Base-by-base conservation (phyloP, 1,140 invertebrate genomes). In the Gryllus bimaculatus region DNA sequence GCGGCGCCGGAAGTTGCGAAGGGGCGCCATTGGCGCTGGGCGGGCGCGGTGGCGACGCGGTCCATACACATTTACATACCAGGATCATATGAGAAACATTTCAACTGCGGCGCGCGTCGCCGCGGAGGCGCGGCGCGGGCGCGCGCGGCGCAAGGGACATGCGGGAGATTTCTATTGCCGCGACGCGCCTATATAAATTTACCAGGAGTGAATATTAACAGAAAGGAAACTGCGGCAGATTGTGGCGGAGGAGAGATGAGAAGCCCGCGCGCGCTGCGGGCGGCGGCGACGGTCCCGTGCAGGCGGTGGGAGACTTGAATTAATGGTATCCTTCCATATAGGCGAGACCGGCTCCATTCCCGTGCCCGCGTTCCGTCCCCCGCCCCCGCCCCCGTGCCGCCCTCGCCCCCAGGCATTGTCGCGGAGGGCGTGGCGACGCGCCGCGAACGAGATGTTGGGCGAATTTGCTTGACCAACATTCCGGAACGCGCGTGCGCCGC, bases 41-140 rank as follows among this genome's bases (percentile, higher is more conserved):
- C 10, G 54, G 54, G 54, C 10, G 10, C n/a, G 54, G 54, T 2
- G 54, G 54, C 10, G 54, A 66, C 18, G 54, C 54, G 54, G 54
- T 66, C 54, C 54, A 66, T 66, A 66, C 54, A 66, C 54, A 66
- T 66, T 66, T 66, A 66, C 54, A 66, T 66, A n/a, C 54, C 54
- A 66, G 54, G 54, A 66, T 66, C 54, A 66, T 66, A 66, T 66
- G 54, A 66, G 54, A 66, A 66, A 66, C 54, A 66, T 66, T 66
- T 66, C 54, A 66, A 66, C 54, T 10, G 54, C 54, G 1, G 0
- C 54, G 54, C 54, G 54, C 10, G 54, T 3, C 2, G 54, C 2
- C 18, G 54, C 10, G n/a, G n/a, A n/a, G n/a, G n/a, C n/a, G n/a
- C n/a, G n/a, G n/a, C n/a, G n/a, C n/a, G n/a, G n/a, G n/a, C n/a